Percentiles rank a stretch among this genome's conserved stretches.
Conservation (phyloP, 1,140 invertebrate genomes). For the Drosophila ohnishii region DNA sequence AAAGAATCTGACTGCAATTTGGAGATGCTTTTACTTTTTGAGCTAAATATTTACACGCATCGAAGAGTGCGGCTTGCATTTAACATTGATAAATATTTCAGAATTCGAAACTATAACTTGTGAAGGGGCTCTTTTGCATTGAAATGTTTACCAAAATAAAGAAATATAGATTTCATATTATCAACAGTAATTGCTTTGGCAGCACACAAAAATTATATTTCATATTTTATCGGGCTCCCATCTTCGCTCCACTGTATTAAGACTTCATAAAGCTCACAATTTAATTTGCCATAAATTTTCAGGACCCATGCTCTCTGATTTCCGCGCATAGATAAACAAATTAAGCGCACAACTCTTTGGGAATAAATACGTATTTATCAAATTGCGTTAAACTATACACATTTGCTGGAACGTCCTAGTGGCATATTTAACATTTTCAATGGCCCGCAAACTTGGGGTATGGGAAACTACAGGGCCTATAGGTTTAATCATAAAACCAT, state of each 20-base stretch:
- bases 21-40: conserved; percentile 6
- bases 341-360: conserved; percentile 11
- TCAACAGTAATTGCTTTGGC: background rate
- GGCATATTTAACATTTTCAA: conserved; percentile 30
- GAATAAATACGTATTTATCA: conserved; percentile 26
- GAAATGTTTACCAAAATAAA: conserved; percentile 1
- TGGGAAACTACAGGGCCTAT: conserved; percentile 4
- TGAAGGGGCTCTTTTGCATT: background rate
- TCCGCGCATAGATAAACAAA: conserved; percentile 31
- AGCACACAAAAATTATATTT: conserved; percentile 1
- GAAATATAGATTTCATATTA: background rate
- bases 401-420: conserved; percentile 22
- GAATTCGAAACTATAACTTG: background rate
- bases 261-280: conserved; percentile 19
- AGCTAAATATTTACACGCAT: conserved; percentile 13
- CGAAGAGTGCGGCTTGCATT: background rate
- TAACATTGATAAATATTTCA: background rate
- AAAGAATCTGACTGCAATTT: conserved; percentile 6
- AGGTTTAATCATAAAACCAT: conserved; percentile 42
- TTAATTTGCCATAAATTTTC: conserved; percentile 25
- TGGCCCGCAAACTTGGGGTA: conserved; percentile 28
- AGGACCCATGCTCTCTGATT: conserved; percentile 3
- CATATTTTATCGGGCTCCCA: conserved; percentile 17
- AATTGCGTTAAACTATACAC: conserved; percentile 14
- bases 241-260: conserved; percentile 35